phyloP scores from a whole-genome alignment of 92 coral and sea anemone genomes.

The Pocillopora meandrina region DNA sequence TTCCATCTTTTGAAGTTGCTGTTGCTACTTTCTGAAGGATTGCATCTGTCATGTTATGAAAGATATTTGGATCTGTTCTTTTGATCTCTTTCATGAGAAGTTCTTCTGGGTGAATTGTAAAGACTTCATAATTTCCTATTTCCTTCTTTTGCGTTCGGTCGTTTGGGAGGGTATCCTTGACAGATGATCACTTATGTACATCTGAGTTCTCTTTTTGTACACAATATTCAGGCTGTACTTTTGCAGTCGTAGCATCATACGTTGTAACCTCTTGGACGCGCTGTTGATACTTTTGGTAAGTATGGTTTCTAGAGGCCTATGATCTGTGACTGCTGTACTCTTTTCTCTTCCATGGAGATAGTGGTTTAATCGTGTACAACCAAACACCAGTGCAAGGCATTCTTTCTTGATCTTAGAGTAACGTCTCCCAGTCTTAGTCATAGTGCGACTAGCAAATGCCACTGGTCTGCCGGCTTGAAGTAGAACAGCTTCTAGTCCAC shows the following conservation, averaged over 20 bases:
- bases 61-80: slow-evolving; percentile 22
- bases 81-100: background rate
- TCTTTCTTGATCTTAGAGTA: background rate
- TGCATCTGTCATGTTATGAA: slow-evolving; percentile 36
- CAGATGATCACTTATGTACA: slow-evolving; percentile 38
- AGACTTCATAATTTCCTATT: slow-evolving; percentile 18
- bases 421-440: too few relatives aligned
- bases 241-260: too few relatives aligned
- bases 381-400: slow-evolving; percentile 36
- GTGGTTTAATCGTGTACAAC: slow-evolving; percentile 29
- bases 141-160: slow-evolving; percentile 10
- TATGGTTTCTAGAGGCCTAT: background rate
- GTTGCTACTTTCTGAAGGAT: slow-evolving; percentile 21
- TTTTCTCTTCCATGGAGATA: slow-evolving; percentile 16
- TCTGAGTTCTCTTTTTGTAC: slow-evolving; percentile 32
- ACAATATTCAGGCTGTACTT: background rate
- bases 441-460: too few relatives aligned
- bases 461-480: too few relatives aligned
- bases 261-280: too few relatives aligned
- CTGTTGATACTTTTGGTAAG: too few relatives aligned
- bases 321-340: slow-evolving; percentile 21
- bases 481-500: too few relatives aligned
- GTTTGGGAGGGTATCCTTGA: slow-evolving; percentile 7
- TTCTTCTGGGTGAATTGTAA: slow-evolving; percentile 20
- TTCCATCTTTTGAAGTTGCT: slow-evolving; percentile 28